Evolutionary conservation across 1,140 invertebrate genomes (phyloP).

Genomic region (Tetraneura akinire): DNA sequence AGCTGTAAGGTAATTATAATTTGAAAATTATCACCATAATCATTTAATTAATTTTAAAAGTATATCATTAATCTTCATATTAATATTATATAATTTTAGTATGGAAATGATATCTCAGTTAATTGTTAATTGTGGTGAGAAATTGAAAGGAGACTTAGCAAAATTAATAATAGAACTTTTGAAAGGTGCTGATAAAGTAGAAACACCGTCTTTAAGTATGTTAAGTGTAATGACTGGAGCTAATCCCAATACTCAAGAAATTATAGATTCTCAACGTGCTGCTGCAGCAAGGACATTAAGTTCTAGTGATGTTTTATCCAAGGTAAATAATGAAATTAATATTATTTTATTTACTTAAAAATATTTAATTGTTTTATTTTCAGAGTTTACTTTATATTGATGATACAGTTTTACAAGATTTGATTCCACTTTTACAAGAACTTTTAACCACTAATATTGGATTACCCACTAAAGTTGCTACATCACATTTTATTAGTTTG

Average conservation of each 20-base stretch:
- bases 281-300: constrained; percentile 25
- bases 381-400: constrained; percentile 46
- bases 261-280: constrained; percentile 64
- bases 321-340: neutral
- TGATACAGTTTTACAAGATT: constrained; percentile 65
- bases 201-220: constrained; percentile 63
- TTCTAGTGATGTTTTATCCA: constrained; percentile 45
- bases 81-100: constrained; percentile 37
- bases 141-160: constrained; percentile 78
- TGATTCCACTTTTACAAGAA: constrained; percentile 80
- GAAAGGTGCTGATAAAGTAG: constrained; percentile 80
- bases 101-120: constrained; percentile 72
- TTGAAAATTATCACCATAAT: neutral
- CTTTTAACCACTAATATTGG: constrained; percentile 78
- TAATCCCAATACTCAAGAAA: constrained; percentile 68
- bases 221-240: constrained; percentile 73
- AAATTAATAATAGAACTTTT: constrained; percentile 80
- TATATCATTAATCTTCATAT: neutral
- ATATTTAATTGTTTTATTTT: neutral
- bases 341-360: neutral
- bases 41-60: neutral
- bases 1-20: constrained; percentile 64
- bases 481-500: constrained; percentile 80
- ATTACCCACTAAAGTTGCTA: constrained; percentile 82
- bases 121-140: constrained; percentile 73